Percentiles rank a stretch among this genome's conserved stretches.
Evolutionary conservation across 30 jellyfish, hydroid and myxozoan species (phyloP).

Genomic region (Haliclystus octoradiatus): DNA sequence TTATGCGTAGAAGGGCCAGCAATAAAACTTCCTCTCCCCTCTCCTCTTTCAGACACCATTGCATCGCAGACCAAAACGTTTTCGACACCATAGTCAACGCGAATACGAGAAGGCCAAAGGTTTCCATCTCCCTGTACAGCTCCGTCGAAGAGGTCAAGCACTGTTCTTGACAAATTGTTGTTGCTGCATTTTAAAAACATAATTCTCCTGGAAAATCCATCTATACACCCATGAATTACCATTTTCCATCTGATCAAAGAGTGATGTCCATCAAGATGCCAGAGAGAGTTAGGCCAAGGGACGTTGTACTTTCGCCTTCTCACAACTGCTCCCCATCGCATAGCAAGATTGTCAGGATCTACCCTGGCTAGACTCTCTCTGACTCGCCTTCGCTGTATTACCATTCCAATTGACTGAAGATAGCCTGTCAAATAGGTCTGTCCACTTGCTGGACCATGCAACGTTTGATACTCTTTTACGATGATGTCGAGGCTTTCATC

Average conservation of each 20-base stretch:
- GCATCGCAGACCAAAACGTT: slow-evolving; percentile 25
- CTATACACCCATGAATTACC: slow-evolving; percentile 36
- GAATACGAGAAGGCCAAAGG: slow-evolving; percentile 41
- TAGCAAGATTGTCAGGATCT: slow-evolving; percentile 17
- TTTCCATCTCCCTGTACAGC: slow-evolving; percentile 16
- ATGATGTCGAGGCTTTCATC: slow-evolving; percentile 31
- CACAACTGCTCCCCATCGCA: slow-evolving; percentile 34
- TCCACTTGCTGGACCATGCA: slow-evolving; percentile 43
- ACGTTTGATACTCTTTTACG: slow-evolving; percentile 12
- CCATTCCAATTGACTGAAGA: slow-evolving; percentile 12
- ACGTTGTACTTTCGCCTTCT: slow-evolving; percentile 31
- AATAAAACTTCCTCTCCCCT: slow-evolving; percentile 22
- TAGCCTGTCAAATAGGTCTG: slow-evolving; percentile 36
- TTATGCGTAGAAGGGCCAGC: slow-evolving; percentile 18
- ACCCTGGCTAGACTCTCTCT: slow-evolving; percentile 17
- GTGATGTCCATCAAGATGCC: slow-evolving; percentile 43
- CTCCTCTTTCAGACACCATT: slow-evolving; percentile 17
- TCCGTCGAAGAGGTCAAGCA: slow-evolving; percentile 5
- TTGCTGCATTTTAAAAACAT: slow-evolving; percentile 23
- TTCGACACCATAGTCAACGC: slow-evolving; percentile 44
- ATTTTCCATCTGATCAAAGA: slow-evolving; percentile 30
- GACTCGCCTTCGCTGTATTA: slow-evolving; percentile 20
- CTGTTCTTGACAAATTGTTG: slow-evolving; percentile 29
- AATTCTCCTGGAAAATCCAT: slow-evolving; percentile 40
- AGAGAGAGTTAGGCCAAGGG: slow-evolving; percentile 45